Percentiles rank a stretch among this genome's conserved stretches.
phyloP scores from a whole-genome alignment of 1,140 invertebrate genomes.

The Megathymus violae region DNA sequence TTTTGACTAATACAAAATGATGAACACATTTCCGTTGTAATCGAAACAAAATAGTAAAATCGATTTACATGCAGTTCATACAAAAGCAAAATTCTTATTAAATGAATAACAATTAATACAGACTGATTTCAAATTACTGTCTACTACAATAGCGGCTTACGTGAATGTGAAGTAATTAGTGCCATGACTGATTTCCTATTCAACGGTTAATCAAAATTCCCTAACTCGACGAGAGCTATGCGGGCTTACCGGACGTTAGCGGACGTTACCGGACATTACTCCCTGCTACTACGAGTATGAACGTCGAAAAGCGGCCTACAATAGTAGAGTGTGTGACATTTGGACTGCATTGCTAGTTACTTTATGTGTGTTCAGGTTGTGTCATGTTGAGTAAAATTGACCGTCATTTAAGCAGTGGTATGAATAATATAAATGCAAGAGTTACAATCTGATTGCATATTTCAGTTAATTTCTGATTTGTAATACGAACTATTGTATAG shows the following conservation, averaged over 20 bases:
- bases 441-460: too few relatives aligned
- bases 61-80: too few relatives aligned
- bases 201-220: constrained; percentile 34
- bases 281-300: constrained; percentile 8
- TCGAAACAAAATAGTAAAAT: too few relatives aligned
- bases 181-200: constrained; percentile 16
- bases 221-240: constrained; percentile 1
- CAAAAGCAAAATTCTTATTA: too few relatives aligned
- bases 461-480: too few relatives aligned
- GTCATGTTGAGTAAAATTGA: neutral
- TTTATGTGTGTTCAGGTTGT: neutral
- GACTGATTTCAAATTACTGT: neutral
- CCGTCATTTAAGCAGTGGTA: too few relatives aligned
- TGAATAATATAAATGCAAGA: too few relatives aligned
- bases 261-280: too few relatives aligned
- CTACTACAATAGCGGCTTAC: constrained; percentile 2
- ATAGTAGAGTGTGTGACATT: constrained; percentile 7
- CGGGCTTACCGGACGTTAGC: constrained; percentile 3
- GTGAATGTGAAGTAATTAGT: constrained; percentile 6
- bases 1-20: too few relatives aligned
- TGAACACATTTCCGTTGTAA: too few relatives aligned
- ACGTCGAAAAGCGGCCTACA: neutral
- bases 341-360: neutral
- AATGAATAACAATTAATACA: neutral
- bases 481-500: too few relatives aligned